Percentiles rank a stretch among this genome's conserved stretches.
These are phyloP conservation scores for Dasypolia templi DNA, from an alignment of 2,888 invertebrate species.

Conservation along the genomic window DNA sequence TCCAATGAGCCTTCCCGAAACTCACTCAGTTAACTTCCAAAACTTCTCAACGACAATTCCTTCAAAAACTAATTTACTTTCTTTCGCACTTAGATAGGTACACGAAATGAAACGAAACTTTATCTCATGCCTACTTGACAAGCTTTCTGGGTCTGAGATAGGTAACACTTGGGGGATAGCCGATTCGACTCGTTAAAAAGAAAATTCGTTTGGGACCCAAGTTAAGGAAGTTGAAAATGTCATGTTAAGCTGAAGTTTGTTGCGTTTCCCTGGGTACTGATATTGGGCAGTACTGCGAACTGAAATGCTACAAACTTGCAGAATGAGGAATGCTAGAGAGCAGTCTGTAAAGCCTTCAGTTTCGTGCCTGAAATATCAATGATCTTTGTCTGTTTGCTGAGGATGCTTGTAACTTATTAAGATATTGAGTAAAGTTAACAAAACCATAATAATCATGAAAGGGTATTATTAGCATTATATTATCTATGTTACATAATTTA, in stretches of 20 bases:
- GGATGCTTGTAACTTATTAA: not conserved
- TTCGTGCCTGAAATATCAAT: slow-evolving; percentile 5
- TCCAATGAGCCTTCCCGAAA: not conserved
- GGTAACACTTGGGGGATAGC: slow-evolving; percentile 34
- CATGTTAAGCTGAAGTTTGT: slow-evolving; percentile 12
- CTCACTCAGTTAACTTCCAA: slow-evolving; percentile 11
- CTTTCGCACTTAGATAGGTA: slow-evolving; percentile 29
- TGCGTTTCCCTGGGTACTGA: not conserved
- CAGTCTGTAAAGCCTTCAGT: slow-evolving; percentile 4
- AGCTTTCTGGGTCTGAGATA: slow-evolving; percentile 33
- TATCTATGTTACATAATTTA: no score
- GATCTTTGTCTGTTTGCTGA: not conserved
- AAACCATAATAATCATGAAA: not conserved
- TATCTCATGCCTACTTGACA: slow-evolving; percentile 18
- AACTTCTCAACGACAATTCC: slow-evolving; percentile 45
- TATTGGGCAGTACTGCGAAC: not conserved
- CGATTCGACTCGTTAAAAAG: slow-evolving; percentile 40
- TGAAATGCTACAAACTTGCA: not conserved
- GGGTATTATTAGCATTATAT: no score
- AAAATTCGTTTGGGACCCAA: slow-evolving; percentile 53
- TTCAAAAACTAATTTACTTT: slow-evolving; percentile 56
- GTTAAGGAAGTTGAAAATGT: slow-evolving; percentile 32
- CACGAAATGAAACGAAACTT: slow-evolving; percentile 49
- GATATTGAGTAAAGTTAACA: not conserved
- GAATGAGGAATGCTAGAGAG: not conserved